These are phyloP conservation scores for Anastrepha obliqua DNA, from an alignment of 1,140 invertebrate species.

Conservation along the genomic window DNA sequence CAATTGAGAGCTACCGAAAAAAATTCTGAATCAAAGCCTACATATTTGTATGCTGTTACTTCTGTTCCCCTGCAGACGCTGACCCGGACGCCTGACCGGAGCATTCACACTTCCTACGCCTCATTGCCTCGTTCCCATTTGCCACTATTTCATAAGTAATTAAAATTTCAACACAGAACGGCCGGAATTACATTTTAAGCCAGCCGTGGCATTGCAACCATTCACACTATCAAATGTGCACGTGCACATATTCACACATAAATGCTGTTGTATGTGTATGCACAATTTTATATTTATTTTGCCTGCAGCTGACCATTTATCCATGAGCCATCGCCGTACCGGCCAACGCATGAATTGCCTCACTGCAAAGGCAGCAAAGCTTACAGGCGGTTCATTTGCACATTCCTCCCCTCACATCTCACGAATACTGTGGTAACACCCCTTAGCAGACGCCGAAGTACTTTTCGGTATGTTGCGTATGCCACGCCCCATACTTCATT, in stretches of 20 bases:
- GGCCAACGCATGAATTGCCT: background rate
- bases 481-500: constrained; percentile 34
- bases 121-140: background rate
- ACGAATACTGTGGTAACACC: background rate
- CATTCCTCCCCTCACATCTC: background rate
- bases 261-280: background rate
- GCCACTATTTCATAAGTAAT: constrained; percentile 33
- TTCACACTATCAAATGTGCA: background rate
- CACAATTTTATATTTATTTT: background rate
- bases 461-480: constrained; percentile 11
- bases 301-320: background rate
- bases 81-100: background rate
- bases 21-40: constrained; percentile 9
- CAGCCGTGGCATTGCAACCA: constrained; percentile 15
- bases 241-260: background rate
- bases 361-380: no score
- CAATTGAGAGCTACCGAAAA: background rate
- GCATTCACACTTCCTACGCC: no score
- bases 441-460: background rate
- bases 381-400: background rate
- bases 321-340: background rate
- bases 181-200: constrained; percentile 47
- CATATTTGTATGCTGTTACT: background rate
- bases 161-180: constrained; percentile 47
- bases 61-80: background rate